Evolutionary conservation across 2,888 invertebrate genomes (phyloP).

Genomic region (Reticulitermes lucifugus): DNA sequence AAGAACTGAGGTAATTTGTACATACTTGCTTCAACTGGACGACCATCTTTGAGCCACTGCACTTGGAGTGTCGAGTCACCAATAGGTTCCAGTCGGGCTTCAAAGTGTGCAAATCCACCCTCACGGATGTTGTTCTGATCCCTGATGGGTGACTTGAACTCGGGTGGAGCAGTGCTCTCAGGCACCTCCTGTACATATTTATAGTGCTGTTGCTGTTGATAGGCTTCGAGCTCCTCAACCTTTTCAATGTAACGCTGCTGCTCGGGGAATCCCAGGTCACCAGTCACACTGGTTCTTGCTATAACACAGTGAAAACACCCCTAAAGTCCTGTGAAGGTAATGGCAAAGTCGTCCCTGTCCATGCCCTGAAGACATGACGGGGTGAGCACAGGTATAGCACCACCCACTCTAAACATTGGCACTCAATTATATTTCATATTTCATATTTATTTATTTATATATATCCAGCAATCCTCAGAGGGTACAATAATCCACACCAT

Average conservation of each 20-base stretch:
- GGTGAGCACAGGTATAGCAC: too few relatives aligned
- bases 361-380: too few relatives aligned
- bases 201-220: constrained; percentile 81
- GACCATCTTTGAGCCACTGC: constrained; percentile 94
- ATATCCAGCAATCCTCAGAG: too few relatives aligned
- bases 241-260: constrained; percentile 92
- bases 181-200: constrained; percentile 84
- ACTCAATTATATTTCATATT: too few relatives aligned
- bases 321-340: too few relatives aligned
- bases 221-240: constrained; percentile 91
- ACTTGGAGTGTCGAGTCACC: constrained; percentile 91
- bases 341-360: too few relatives aligned
- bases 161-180: constrained; percentile 83
- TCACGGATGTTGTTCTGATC: constrained; percentile 89
- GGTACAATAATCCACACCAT: too few relatives aligned
- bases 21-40: constrained; percentile 87
- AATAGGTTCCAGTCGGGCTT: constrained; percentile 93
- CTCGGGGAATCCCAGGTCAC: constrained; percentile 89
- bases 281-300: constrained; percentile 84
- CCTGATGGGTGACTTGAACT: constrained; percentile 90
- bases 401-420: too few relatives aligned
- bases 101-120: constrained; percentile 95
- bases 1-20: constrained; percentile 48
- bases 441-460: too few relatives aligned
- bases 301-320: constrained; percentile 13